These are phyloP conservation scores for Microcebus griseorufus DNA, from an alignment of 2,113 vertebrate species.

Conservation along the genomic window DNA sequence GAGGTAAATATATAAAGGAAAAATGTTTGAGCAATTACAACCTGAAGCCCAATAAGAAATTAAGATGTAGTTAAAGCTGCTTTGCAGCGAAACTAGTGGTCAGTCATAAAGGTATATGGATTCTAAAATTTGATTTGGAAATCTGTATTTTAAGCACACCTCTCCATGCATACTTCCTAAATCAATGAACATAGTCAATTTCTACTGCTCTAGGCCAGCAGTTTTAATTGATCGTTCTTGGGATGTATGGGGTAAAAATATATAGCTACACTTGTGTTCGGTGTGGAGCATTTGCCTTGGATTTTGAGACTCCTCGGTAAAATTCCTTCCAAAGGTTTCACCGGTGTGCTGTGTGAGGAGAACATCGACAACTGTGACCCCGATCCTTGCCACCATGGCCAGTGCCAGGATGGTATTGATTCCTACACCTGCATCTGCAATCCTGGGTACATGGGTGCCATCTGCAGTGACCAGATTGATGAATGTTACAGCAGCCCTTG, in stretches of 20 bases:
- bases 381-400: slow-evolving; percentile 93
- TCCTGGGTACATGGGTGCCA: slow-evolving; percentile 93
- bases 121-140: neutral
- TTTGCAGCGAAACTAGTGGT: neutral
- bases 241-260: too few species aligned
- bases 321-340: slow-evolving; percentile 87
- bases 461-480: slow-evolving; percentile 93
- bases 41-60: neutral
- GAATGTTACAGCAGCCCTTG: slow-evolving; percentile 95
- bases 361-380: slow-evolving; percentile 95
- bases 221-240: too few species aligned
- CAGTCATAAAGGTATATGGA: neutral
- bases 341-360: slow-evolving; percentile 90
- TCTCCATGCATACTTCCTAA: neutral
- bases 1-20: neutral
- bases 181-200: too few species aligned
- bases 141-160: neutral
- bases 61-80: neutral
- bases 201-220: too few species aligned
- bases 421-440: slow-evolving; percentile 91
- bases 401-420: slow-evolving; percentile 94
- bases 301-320: neutral
- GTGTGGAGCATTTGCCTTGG: neutral
- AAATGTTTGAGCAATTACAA: neutral
- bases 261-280: too few species aligned